Evolutionary conservation across 2,113 vertebrate species (phyloP).

Genomic region (Ameiurus melas): DNA sequence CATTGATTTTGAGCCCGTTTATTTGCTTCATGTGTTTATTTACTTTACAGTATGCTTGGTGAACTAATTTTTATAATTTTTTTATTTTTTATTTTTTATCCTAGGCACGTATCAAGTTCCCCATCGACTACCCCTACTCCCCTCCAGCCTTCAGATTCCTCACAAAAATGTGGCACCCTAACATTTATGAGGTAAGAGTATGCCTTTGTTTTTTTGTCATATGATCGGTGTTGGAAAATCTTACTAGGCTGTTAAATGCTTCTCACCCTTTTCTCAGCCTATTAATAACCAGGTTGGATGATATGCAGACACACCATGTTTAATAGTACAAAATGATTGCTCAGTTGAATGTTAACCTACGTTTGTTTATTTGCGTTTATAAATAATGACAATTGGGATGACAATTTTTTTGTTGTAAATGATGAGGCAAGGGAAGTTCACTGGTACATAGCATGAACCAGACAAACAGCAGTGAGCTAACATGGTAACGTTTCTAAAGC

Average conservation of each 20-base stretch:
- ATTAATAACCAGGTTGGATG: neutral
- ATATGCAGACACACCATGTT: neutral
- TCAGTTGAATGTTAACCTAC: neutral
- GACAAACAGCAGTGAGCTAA: neutral
- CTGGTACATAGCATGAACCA: neutral
- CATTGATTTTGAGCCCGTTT: neutral
- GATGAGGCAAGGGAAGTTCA: neutral
- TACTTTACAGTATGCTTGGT: neutral
- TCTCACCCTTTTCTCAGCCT: neutral
- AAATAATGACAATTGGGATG: too few species aligned
- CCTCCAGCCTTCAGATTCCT: constrained; percentile 96
- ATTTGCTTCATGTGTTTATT: neutral
- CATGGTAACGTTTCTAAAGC: neutral
- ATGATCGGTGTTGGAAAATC: neutral
- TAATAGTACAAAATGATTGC: neutral
- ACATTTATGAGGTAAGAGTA: constrained; percentile 91
- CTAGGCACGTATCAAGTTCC: constrained; percentile 94
- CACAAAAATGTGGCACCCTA: constrained; percentile 99
- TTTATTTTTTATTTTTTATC: constrained; percentile 10
- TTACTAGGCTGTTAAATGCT: neutral
- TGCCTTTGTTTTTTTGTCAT: neutral
- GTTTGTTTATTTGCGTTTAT: neutral
- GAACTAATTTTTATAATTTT: constrained; percentile 20
- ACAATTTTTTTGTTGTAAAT: neutral
- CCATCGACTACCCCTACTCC: constrained; percentile 95